Conservation (phyloP, 2,888 invertebrate genomes). For the Orthosia cruda region DNA sequence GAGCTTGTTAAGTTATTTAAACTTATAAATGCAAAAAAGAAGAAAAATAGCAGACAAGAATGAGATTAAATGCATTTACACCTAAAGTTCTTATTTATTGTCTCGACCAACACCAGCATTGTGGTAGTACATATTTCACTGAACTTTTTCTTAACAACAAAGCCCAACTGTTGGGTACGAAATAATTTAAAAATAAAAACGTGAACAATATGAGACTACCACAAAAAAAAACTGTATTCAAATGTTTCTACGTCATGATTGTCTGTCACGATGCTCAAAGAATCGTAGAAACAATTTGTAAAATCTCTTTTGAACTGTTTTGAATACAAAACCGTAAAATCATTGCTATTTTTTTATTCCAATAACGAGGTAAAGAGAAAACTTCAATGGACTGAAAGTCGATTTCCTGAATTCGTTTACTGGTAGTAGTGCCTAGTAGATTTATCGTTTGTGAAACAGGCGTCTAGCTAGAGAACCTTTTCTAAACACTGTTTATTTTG, state of each 20-base stretch:
- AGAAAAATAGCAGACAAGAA: constrained; percentile 8
- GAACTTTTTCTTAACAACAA: constrained; percentile 37
- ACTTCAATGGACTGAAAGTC: constrained; percentile 1
- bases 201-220: background rate
- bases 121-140: constrained; percentile 34
- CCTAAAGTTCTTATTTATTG: constrained; percentile 31
- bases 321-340: constrained; percentile 29
- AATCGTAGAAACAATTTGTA: constrained; percentile 21
- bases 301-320: constrained; percentile 34
- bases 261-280: constrained; percentile 5
- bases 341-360: constrained; percentile 37
- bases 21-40: background rate
- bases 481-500: background rate
- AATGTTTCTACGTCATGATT: constrained; percentile 12
- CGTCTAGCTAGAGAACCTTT: background rate
- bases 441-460: background rate
- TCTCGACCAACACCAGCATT: constrained; percentile 22
- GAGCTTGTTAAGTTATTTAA: background rate
- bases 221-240: constrained; percentile 8
- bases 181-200: constrained; percentile 34
- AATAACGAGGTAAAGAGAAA: constrained; percentile 22
- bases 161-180: constrained; percentile 5
- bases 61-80: background rate
- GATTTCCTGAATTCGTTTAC: constrained; percentile 25
- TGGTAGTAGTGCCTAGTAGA: background rate